Evolutionary conservation across 1,140 invertebrate genomes (phyloP), one percentile per base, ranked within the genome.

Genomic region (Euwallacea fornicatus): DNA sequence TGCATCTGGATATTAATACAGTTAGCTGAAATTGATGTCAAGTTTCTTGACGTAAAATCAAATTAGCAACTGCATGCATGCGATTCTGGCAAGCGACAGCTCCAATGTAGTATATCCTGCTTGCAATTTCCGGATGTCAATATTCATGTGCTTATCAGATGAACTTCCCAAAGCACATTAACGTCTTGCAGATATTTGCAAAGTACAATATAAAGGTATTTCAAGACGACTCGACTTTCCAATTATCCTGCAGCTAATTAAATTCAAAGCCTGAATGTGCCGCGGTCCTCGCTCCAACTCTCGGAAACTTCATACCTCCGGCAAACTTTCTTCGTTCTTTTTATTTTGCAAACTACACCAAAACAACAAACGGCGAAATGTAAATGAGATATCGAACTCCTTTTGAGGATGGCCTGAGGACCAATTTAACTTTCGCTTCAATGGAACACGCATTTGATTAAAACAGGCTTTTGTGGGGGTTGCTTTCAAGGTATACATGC

Each of bases 381-480:
- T 70, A 70, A 70, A 70, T 65, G 69, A 70, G 69, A 65, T 70
- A 70, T 70, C 62, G 62, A 58, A 63, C 50, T 70, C 69, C 69
- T 70, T 70, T 70, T 63, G 59, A 58, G 62, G 47, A 72, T 72
- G 44, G 70, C 70, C 70, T 42, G 42, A 72, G 70, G 70, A 66
- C 64, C 70, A 72, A 72, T 66, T 72, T 66, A 72, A 66, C 63
- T 72, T 72, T 72, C 70, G 64, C 70, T 55, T 72, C 54, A 72
- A 72, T 72, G 61, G 70, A 72, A 60, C 64, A 72, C 70, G 70
- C 63, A 66, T 69, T 72, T 70, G 61, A 72, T 72, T 72, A 66
- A 72, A 66, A 43, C 62, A 66, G 66, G 63, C 70, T 33, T 72
- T 72, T 72, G 70, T 72, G 47, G 55, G 55, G 11, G 16, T 56